A percentile compares a stretch with the other conserved stretches of the same genome.
These are phyloP conservation scores for Drosophila dives DNA, from an alignment of 2,888 invertebrate species.

Conservation along the genomic window DNA sequence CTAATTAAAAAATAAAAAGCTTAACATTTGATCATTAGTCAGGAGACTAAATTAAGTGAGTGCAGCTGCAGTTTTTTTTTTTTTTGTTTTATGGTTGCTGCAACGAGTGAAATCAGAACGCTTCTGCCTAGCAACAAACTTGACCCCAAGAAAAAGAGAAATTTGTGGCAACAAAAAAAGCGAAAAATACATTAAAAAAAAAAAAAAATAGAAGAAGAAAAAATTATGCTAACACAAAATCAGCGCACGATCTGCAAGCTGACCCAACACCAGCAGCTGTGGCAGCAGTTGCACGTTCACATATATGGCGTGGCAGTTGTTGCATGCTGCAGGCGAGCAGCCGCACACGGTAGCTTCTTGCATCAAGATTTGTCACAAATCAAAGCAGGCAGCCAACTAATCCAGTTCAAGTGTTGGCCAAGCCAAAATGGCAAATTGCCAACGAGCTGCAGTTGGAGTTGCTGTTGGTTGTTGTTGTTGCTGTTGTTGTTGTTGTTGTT, in stretches of 20 bases:
- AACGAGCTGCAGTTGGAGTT: constrained; percentile 36
- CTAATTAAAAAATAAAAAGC: constrained; percentile 41
- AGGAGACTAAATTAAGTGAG: constrained; percentile 30
- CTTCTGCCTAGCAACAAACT: constrained; percentile 73
- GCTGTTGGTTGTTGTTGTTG: constrained; percentile 17
- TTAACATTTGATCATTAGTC: constrained; percentile 32
- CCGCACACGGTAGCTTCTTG: constrained; percentile 64
- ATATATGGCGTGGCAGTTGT: constrained; percentile 62
- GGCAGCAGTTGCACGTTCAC: constrained; percentile 40
- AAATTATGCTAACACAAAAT: constrained; percentile 66
- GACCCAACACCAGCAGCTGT: constrained; percentile 57
- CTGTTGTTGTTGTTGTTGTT: constrained; percentile 15
- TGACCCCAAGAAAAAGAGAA: constrained; percentile 81
- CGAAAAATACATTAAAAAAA: constrained; percentile 30
- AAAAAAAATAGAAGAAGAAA: constrained; percentile 30
- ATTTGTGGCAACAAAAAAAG: constrained; percentile 61
- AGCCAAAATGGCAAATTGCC: constrained; percentile 70
- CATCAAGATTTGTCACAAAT: constrained; percentile 81
- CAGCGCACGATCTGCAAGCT: constrained; percentile 72
- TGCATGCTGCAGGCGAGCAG: constrained; percentile 60
- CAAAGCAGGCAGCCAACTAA: constrained; percentile 75
- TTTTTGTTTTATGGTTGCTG: neutral
- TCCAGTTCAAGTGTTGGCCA: constrained; percentile 76
- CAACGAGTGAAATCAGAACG: constrained; percentile 71
- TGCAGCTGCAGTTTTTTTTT: constrained; percentile 49